Evolutionary conservation across 2,797 vertebrate genomes (phyloP), one percentile per base, ranked within the genome.

Genomic region (Falco concolor): DNA sequence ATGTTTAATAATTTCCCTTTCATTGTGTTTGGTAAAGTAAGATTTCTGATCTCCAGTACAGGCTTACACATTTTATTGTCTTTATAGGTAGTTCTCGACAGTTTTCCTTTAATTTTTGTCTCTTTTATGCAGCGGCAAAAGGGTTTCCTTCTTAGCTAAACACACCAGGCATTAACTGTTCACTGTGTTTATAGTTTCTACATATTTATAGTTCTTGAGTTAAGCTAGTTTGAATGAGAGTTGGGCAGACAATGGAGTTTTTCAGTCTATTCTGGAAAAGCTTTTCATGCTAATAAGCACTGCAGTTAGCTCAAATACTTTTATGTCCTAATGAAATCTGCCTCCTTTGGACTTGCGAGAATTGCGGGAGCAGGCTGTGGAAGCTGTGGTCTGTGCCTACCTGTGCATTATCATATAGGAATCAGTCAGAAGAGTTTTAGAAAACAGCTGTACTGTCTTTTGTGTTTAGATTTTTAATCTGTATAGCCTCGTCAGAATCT

Each of bases 191-290:
- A 45, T 83, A 53, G 16, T 78, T 75, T 32, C 38, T 47, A 28
- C 15, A 2, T 60, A 70, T 78, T 86, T 90, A 50, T n/a, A 61
- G 54, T 56, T 79, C 27, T 23, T 74, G 50, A 78, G 32, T 87
- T 93, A 68, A 70, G 32, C 59, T 78, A 59, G 44, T n/a, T 45
- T 73, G 69, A 90, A 40, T 82, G 67, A 82, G 74, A 94, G 5
- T 21, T 84, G 74, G 77, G 19, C 54, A 79, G 87, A 76, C 77
- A 79, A 10, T 63, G 69, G 70, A 76, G 18, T 52, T 94, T 94
- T 95, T 34, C 84, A 52, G 21, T 89, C 70, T 88, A 21, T 72
- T 95, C 80, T 88, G 83, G 69, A 82, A 89, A 72, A 90, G 67
- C 63, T 88, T 81, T 87, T 52, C 67, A 47, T 88, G 54, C 21